phyloP scores from a whole-genome alignment of 2,113 vertebrate species.

The Eulemur macaco region DNA sequence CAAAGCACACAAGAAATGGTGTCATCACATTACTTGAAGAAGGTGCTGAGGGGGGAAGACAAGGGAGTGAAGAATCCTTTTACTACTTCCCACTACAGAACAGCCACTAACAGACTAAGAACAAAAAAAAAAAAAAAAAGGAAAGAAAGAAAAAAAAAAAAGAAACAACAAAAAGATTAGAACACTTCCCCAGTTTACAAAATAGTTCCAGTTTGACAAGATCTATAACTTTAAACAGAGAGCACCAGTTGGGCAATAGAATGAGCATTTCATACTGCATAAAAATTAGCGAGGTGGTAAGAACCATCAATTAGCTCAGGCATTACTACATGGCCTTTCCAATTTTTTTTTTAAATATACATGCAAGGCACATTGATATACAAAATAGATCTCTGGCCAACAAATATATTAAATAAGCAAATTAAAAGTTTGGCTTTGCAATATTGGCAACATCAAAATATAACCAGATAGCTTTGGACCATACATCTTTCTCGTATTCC shows the following conservation, averaged over 20 bases:
- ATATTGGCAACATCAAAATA: conserved; percentile 78
- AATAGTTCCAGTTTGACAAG: conserved; percentile 62
- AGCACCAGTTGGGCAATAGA: conserved; percentile 69
- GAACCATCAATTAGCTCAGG: conserved; percentile 68
- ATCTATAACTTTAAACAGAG: conserved; percentile 72
- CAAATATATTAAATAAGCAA: conserved; percentile 72
- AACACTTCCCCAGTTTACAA: conserved; percentile 59
- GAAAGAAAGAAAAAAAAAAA: conserved; percentile 22
- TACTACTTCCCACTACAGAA: conserved; percentile 65
- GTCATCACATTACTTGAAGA: conserved; percentile 71
- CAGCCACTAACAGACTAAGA: conserved; percentile 68
- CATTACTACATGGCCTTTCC: conserved; percentile 60
- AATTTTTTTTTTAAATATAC: conserved; percentile 69
- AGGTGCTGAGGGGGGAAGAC: conserved; percentile 59
- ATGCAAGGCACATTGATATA: conserved; percentile 84
- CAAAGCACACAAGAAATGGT: conserved; percentile 67
- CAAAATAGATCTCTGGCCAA: conserved; percentile 81
- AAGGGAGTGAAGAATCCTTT: conserved; percentile 64
- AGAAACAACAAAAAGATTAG: conserved; percentile 30
- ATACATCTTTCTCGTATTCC: conserved; percentile 65
- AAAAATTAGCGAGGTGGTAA: conserved; percentile 68
- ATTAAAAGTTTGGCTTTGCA: conserved; percentile 77
- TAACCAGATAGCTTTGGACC: conserved; percentile 78
- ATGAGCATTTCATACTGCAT: conserved; percentile 61
- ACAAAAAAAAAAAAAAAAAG: conserved; percentile 25